These are phyloP conservation scores for Macrochelys suwanniensis DNA, from an alignment of 2,797 vertebrate species.

Conservation along the genomic window DNA sequence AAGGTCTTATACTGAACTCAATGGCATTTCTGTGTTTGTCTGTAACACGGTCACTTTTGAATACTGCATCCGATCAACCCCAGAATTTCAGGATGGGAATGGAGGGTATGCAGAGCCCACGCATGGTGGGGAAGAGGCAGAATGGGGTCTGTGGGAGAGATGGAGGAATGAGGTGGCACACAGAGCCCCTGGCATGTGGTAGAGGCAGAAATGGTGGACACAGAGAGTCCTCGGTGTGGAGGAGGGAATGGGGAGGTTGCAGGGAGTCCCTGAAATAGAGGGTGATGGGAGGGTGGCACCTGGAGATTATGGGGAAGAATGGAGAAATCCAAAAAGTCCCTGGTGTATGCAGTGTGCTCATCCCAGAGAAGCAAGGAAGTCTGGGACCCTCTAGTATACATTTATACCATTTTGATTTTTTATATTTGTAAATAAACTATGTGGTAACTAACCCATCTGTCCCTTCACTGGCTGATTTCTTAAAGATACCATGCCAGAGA, in stretches of 20 bases:
- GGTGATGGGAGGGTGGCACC: background rate
- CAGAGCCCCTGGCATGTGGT: accelerated
- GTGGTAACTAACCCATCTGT: background rate
- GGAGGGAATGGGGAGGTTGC: background rate
- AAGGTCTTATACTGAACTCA: background rate
- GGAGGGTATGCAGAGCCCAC: background rate
- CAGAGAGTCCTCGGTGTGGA: accelerated
- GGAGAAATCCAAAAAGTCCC: background rate
- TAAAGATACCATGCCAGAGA: accelerated
- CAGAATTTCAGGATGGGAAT: background rate
- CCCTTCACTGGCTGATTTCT: background rate
- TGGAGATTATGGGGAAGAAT: background rate
- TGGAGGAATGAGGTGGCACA: background rate
- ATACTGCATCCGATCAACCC: accelerated
- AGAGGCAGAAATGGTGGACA: background rate
- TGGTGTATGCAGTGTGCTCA: accelerated
- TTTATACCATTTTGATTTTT: background rate
- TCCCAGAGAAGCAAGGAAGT: background rate
- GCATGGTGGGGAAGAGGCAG: background rate
- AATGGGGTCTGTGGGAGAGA: accelerated
- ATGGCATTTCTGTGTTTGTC: background rate
- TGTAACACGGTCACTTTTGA: background rate
- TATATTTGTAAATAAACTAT: background rate
- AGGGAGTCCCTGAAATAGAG: background rate
- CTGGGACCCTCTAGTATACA: background rate